A percentile compares a stretch with the other conserved stretches of the same genome.
phyloP scores from a whole-genome alignment of 2,888 invertebrate species.

The Spilarctia lutea region DNA sequence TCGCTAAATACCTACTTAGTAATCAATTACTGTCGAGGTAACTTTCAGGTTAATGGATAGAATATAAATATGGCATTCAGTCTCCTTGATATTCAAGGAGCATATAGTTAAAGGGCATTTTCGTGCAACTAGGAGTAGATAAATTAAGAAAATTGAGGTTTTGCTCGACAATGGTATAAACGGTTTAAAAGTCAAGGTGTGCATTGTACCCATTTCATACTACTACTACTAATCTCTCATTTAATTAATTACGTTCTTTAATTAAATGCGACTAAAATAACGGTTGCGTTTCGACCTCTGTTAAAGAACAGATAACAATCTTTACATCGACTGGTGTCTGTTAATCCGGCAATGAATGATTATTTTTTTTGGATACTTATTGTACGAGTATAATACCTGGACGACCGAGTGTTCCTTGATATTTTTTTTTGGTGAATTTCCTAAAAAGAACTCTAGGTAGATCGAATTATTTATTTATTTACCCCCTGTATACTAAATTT shows the following conservation, averaged over 20 bases:
- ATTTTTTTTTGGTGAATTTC: no score
- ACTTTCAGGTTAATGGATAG: background rate
- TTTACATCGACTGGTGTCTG: background rate
- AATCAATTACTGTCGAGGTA: no score
- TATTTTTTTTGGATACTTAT: background rate
- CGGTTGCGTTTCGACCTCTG: background rate
- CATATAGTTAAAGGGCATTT: conserved; percentile 37
- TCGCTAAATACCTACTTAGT: background rate
- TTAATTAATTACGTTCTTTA: background rate
- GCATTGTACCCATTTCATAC: conserved; percentile 7
- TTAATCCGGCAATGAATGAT: background rate
- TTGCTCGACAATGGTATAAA: conserved; percentile 43
- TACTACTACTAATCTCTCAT: background rate
- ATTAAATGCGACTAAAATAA: background rate
- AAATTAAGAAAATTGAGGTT: conserved; percentile 14
- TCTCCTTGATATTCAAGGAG: background rate
- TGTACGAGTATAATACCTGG: no score
- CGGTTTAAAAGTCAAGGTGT: conserved; percentile 49
- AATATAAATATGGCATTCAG: background rate
- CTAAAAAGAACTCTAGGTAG: no score
- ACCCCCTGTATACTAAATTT: no score
- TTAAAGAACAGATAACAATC: background rate
- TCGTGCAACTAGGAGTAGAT: conserved; percentile 51
- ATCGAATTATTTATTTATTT: no score
- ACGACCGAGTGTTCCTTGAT: no score